Conservation (phyloP, 2,113 vertebrate species). For the Chaenogobius annularis region DNA sequence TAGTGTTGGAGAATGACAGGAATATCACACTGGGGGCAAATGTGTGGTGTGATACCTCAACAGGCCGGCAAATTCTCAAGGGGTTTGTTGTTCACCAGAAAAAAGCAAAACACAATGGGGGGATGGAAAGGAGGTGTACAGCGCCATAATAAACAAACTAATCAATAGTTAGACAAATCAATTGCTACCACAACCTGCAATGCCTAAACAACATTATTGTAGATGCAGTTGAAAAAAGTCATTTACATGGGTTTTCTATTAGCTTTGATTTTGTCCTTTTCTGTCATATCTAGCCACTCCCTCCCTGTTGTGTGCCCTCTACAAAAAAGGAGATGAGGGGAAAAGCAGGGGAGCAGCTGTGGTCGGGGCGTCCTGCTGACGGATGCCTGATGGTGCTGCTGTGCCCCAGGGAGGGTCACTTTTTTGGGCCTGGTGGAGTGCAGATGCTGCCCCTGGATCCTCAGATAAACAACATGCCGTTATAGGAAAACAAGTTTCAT, state of each 20-base stretch:
- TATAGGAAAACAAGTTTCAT: slow-evolving; percentile 12
- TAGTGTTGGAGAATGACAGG: slow-evolving; percentile 41
- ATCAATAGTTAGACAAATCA: slow-evolving; percentile 67
- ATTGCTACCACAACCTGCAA: slow-evolving; percentile 40
- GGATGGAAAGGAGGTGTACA: slow-evolving; percentile 7
- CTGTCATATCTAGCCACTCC: slow-evolving; percentile 73
- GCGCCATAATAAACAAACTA: slow-evolving; percentile 45
- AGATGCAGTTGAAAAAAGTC: slow-evolving; percentile 13
- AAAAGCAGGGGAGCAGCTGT: slow-evolving; percentile 60
- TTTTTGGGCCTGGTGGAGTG: slow-evolving; percentile 40
- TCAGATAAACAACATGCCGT: slow-evolving; percentile 33
- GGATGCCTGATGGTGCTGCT: slow-evolving; percentile 50
- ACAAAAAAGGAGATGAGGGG: slow-evolving; percentile 41
- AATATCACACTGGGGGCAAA: slow-evolving; percentile 30
- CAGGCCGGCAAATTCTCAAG: slow-evolving; percentile 19
- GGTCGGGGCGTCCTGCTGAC: slow-evolving; percentile 60
- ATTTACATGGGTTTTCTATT: slow-evolving; percentile 22
- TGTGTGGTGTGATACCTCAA: slow-evolving; percentile 24
- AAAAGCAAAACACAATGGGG: slow-evolving; percentile 19
- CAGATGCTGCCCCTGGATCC: slow-evolving; percentile 38
- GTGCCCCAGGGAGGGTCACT: slow-evolving; percentile 55
- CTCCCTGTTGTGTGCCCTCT: slow-evolving; percentile 59
- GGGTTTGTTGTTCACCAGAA: slow-evolving; percentile 27
- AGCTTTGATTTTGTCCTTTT: slow-evolving; percentile 64
- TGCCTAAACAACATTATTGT: slow-evolving; percentile 10